Percentiles rank a stretch among this genome's conserved stretches.
These are phyloP conservation scores for Ictidomys tridecemlineatus DNA, from an alignment of 2,113 vertebrate genomes.

Conservation along the genomic window DNA sequence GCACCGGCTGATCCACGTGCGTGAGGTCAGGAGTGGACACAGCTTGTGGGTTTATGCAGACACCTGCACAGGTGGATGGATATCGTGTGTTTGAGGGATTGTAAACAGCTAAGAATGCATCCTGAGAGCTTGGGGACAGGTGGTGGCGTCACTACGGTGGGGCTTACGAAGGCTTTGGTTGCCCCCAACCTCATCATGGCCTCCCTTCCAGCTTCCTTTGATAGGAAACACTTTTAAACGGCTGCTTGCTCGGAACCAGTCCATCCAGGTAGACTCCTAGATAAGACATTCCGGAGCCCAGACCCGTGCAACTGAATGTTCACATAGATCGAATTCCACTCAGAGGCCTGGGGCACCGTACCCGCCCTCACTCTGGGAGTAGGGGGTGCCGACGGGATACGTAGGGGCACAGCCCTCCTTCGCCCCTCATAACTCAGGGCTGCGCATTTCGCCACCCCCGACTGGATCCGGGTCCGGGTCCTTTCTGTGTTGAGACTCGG, in stretches of 20 bases:
- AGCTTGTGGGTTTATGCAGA: background rate
- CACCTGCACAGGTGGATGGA: accelerated
- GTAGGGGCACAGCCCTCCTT: background rate
- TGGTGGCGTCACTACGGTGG: background rate
- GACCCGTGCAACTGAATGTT: background rate
- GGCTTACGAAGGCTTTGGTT: background rate
- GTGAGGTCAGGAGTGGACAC: background rate
- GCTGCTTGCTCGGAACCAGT: background rate
- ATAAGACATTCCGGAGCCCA: background rate
- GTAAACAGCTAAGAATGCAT: background rate
- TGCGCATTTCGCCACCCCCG: background rate
- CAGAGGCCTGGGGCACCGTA: background rate
- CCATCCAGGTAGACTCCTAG: background rate
- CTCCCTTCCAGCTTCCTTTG: background rate
- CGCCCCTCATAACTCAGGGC: background rate
- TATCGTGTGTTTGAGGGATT: background rate
- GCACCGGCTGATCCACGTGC: background rate
- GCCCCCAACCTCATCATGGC: background rate
- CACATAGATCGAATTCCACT: background rate
- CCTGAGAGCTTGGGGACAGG: too few relatives aligned
- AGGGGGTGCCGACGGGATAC: background rate
- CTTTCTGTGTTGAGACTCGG: background rate
- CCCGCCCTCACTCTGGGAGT: accelerated
- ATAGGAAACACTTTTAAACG: background rate
- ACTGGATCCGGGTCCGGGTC: background rate